phyloP scores from a whole-genome alignment of 2,888 invertebrate species.

The Holacanthella duospinosa region DNA sequence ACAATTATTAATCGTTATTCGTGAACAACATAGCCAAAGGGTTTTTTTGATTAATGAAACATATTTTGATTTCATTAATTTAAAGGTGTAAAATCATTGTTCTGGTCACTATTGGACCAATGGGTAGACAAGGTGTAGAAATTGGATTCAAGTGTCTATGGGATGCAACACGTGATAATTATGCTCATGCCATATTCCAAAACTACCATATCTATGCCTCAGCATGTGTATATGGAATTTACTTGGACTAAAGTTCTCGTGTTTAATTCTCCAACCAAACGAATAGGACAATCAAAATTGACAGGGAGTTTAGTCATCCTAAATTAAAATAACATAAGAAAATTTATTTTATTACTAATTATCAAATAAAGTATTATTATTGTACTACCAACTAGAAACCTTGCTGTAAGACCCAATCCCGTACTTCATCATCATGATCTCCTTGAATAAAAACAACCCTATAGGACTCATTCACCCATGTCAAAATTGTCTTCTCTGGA shows the following conservation, averaged over 20 bases:
- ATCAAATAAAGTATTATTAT: neutral
- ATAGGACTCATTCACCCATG: conserved; percentile 63
- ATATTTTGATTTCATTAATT: neutral
- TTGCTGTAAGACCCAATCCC: conserved; percentile 58
- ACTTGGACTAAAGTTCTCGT: neutral
- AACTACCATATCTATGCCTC: neutral
- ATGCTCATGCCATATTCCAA: neutral
- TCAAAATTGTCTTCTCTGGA: conserved; percentile 46
- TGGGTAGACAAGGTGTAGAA: neutral
- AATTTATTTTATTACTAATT: too few relatives aligned
- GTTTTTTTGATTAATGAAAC: neutral
- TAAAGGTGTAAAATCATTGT: neutral
- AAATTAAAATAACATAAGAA: neutral
- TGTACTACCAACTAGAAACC: conserved; percentile 55
- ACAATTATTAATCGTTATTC: too few relatives aligned
- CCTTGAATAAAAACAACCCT: conserved; percentile 62
- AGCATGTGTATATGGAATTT: neutral
- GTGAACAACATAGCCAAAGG: too few relatives aligned
- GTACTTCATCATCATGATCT: conserved; percentile 57
- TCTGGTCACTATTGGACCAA: neutral
- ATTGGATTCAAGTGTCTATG: neutral
- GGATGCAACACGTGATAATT: neutral
- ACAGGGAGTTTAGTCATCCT: too few relatives aligned
- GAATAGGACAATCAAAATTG: too few relatives aligned
- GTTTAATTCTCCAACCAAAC: too few relatives aligned